Evolutionary conservation across 2,797 vertebrate genomes (phyloP), one percentile per base, ranked within the genome.

Genomic region (Sebastes iracundus): DNA sequence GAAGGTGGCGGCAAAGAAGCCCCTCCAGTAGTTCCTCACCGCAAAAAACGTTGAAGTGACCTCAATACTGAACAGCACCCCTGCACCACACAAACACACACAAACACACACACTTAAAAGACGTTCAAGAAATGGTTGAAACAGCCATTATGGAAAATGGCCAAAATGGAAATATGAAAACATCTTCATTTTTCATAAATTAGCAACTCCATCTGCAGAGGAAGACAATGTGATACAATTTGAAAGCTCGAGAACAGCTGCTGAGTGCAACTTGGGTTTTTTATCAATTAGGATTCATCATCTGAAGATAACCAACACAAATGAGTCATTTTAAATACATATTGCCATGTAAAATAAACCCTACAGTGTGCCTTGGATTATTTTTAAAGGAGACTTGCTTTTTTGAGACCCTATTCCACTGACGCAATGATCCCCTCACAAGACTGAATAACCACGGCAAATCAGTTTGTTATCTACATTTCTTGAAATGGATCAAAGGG

Each of bases 31-130:
- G 94, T 99, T 99, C 79, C 99, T 97, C 92, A 99, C 99, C 0
- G 99, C 99, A 1, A 99, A 99, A 95, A 99, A 99, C 3, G 98
- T 99, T 25, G 98, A 99, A 13, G 99, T 99, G 91, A 99, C 98
- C 90, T 99, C 98, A 1, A 99, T 99, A 88, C 98, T 99, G 95
- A 99, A 99, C 79, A 99, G 95, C 84, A 99, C 98, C 0, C 98
- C 98, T 99, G 94, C 6, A 75, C 46, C 18, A 16, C 38, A 88
- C 12, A 72, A 63, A 85, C 49, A 35, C 38, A 42, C 12, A 18
- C 33, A 88, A 8, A 73, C 58, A 18, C 58, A 56, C 59, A 16
- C 10, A 49, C 4, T 52, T 52, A 52, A 14, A 2, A 42, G 7
- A n/a, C 20, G 35, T 55, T 22, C 4, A 56, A 68, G 3, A 59